Evolutionary conservation across 2,888 invertebrate genomes (phyloP), one percentile per base, ranked within the genome.

Genomic region (Tanytarsus gracilentus): DNA sequence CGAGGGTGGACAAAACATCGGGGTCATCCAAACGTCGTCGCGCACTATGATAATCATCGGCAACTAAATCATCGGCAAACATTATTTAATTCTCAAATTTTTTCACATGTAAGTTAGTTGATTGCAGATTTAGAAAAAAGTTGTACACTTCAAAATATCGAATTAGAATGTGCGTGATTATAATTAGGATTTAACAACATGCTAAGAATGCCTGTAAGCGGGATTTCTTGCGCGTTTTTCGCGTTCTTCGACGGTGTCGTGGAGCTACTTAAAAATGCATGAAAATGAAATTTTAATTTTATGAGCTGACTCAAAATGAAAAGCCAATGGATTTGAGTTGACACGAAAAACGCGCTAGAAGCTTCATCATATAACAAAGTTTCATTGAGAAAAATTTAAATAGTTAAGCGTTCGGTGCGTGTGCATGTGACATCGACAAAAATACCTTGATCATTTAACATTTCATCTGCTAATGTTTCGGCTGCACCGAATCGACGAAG

Each of bases 381-480:
- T 23, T 56, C 55, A 58, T 58, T 39, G 44, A 58, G 18, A 44
- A 40, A 44, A 44, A 44, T 44, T 8, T 23, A 44, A 44, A 23
- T 18, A 44, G 44, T 44, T 9, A 44, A 21, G 11, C 6, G 44
- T 56, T 18, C 49, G 18, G 6, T 21, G 11, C n/a, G n/a, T n/a
- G n/a, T n/a, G n/a, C n/a, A n/a, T n/a, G n/a, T 49, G n/a, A 21
- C 50, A 50, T 23, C 14, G 18, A 25, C 7, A 18, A 23, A 49
- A 29, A 30, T 81, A 89, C 89, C 88, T 85, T 87, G 86, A 73
- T 89, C 88, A 64, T 77, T 79, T 63, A 88, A 76, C 79, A 88
- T 83, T 69, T 80, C 80, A 65, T 84, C 79, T 51, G 82, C 81
- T 61, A 78, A 71, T 29, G 79, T 78, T 68, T 85, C 83, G 64